Conservation (phyloP, 2,888 invertebrate genomes). For the Amblyjoppa proteus region DNA sequence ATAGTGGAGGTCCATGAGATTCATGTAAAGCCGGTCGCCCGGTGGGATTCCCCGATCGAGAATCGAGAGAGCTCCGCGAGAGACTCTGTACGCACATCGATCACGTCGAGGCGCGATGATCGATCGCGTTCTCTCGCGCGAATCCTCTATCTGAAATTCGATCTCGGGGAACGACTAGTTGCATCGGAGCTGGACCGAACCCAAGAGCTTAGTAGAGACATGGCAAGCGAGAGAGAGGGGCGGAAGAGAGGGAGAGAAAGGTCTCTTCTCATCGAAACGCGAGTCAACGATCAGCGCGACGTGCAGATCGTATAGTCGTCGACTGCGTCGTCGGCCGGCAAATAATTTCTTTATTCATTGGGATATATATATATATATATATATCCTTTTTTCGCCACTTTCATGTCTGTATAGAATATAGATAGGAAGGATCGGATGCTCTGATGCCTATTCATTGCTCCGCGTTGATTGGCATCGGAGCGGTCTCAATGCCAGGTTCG, state of each 20-base stretch:
- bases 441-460: conserved; percentile 50
- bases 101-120: conserved; percentile 78
- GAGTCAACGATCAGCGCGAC: conserved; percentile 57
- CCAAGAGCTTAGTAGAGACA: conserved; percentile 3
- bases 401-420: conserved; percentile 9
- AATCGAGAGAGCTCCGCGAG: conserved; percentile 52
- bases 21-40: conserved; percentile 41
- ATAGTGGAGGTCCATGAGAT: conserved; percentile 40
- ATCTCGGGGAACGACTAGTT: conserved; percentile 70
- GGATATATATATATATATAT: background rate
- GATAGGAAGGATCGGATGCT: conserved; percentile 5
- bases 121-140: conserved; percentile 75
- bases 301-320: conserved; percentile 44
- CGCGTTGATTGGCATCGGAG: conserved; percentile 63
- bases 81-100: conserved; percentile 74
- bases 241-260: conserved; percentile 1
- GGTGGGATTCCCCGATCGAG: conserved; percentile 54
- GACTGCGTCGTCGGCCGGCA: conserved; percentile 26
- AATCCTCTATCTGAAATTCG: conserved; percentile 76
- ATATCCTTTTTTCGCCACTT: conserved; percentile 23
- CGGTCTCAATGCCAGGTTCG: conserved; percentile 60
- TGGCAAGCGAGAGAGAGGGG: background rate
- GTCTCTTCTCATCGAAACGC: conserved; percentile 51
- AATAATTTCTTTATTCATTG: conserved; percentile 65
- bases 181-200: conserved; percentile 39